A percentile compares a stretch with the other conserved stretches of the same genome.
These are phyloP conservation scores for Mormyrops boulengeri DNA, from an alignment of 2,797 vertebrate species.

Conservation along the genomic window DNA sequence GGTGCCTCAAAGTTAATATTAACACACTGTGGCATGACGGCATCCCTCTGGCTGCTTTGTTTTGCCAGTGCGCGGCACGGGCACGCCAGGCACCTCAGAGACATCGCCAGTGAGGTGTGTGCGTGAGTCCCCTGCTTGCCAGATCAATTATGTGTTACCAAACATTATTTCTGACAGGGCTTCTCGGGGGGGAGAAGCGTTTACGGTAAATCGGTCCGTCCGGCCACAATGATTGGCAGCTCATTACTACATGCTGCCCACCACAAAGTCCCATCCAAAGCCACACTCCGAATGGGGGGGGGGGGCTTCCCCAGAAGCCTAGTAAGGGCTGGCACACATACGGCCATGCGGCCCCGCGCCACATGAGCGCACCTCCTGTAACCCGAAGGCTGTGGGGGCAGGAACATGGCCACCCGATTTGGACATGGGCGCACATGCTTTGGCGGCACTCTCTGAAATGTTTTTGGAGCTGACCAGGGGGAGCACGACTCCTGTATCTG, in stretches of 20 bases:
- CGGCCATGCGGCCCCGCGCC: neutral
- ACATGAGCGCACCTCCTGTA: neutral
- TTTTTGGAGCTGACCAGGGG: neutral
- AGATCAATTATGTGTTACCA: conserved; percentile 19
- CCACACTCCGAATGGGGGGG: neutral
- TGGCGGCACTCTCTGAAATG: neutral
- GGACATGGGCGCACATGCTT: neutral
- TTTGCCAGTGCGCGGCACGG: neutral
- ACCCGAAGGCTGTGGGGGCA: neutral
- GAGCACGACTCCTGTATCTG: neutral
- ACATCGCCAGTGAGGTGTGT: neutral
- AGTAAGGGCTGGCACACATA: neutral
- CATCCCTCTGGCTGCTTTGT: neutral
- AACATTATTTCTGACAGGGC: neutral
- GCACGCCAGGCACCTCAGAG: neutral
- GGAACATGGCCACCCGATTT: neutral
- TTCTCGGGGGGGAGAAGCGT: conserved; percentile 7
- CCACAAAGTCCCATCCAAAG: neutral
- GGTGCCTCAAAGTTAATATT: neutral
- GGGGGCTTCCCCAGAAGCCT: neutral
- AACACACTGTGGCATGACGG: neutral
- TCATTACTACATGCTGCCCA: conserved; percentile 1
- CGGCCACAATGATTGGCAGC: conserved; percentile 19
- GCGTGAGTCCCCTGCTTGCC: neutral
- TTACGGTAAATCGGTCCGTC: conserved; percentile 16